phyloP scores from a whole-genome alignment of 2,888 invertebrate species.

The Amphipyra tragopoginis region DNA sequence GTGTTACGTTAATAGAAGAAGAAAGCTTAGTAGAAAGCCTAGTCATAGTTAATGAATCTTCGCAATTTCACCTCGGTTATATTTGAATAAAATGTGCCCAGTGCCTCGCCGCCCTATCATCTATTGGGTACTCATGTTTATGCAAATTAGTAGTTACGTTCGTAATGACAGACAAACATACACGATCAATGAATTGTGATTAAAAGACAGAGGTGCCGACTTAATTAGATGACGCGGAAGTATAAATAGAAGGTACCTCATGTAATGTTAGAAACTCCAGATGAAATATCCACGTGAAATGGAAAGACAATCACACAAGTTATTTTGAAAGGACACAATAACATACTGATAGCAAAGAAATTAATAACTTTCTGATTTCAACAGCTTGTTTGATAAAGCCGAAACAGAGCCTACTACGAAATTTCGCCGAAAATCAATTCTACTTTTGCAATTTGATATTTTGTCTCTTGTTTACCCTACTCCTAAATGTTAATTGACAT shows the following conservation, averaged over 20 bases:
- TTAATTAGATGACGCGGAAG: slow-evolving; percentile 14
- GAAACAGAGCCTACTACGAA: too few species aligned
- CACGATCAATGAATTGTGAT: slow-evolving; percentile 47
- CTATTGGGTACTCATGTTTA: slow-evolving; percentile 67
- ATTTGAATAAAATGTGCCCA: slow-evolving; percentile 72
- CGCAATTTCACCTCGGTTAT: slow-evolving; percentile 55
- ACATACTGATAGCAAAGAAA: too few species aligned
- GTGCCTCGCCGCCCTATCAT: slow-evolving; percentile 73
- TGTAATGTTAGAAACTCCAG: neutral
- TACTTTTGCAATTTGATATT: too few species aligned
- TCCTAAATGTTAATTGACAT: too few species aligned
- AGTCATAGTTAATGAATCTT: slow-evolving; percentile 29
- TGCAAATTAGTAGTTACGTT: slow-evolving; percentile 70
- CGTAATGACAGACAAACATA: slow-evolving; percentile 70
- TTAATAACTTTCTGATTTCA: too few species aligned
- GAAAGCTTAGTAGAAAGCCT: slow-evolving; percentile 39
- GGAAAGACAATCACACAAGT: too few species aligned
- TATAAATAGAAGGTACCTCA: neutral
- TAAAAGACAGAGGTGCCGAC: slow-evolving; percentile 43
- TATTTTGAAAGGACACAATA: too few species aligned
- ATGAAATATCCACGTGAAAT: neutral
- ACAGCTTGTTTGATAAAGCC: too few species aligned
- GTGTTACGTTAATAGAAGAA: slow-evolving; percentile 23
- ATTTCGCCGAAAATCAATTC: too few species aligned
- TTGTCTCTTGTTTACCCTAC: too few species aligned